phyloP scores from a whole-genome alignment of 2,113 vertebrate genomes.

The Hoplias malabaricus region DNA sequence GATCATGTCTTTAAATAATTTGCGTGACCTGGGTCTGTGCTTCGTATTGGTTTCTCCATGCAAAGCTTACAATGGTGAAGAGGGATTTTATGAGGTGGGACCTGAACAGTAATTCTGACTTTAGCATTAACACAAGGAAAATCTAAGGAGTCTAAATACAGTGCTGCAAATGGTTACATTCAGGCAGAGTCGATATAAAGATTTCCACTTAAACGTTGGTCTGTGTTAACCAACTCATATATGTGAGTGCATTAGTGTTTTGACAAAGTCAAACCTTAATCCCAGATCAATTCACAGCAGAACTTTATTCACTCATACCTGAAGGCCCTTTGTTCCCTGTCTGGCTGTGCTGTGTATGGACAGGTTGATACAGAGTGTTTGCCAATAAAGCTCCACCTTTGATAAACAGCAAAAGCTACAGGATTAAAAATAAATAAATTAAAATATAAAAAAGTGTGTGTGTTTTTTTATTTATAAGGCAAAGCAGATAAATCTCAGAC shows the following conservation, averaged over 20 bases:
- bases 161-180: background rate
- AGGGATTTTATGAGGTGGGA: too few species aligned
- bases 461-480: too few species aligned
- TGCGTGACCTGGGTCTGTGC: too few species aligned
- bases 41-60: too few species aligned
- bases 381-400: constrained; percentile 8
- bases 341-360: background rate
- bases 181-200: background rate
- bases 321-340: background rate
- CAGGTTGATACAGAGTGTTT: constrained; percentile 1
- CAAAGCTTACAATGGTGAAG: too few species aligned
- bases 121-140: background rate
- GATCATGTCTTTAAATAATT: too few species aligned
- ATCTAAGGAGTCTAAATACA: background rate
- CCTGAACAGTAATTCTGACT: background rate
- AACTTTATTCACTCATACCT: background rate
- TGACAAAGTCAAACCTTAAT: background rate
- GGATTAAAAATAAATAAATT: background rate
- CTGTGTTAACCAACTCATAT: background rate
- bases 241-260: background rate
- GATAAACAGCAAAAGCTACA: background rate
- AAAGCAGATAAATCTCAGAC: constrained; percentile 14
- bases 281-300: background rate
- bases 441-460: too few species aligned
- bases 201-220: background rate